phyloP scores from a whole-genome alignment of 2,113 vertebrate species.

The Ramphastos sulfuratus region DNA sequence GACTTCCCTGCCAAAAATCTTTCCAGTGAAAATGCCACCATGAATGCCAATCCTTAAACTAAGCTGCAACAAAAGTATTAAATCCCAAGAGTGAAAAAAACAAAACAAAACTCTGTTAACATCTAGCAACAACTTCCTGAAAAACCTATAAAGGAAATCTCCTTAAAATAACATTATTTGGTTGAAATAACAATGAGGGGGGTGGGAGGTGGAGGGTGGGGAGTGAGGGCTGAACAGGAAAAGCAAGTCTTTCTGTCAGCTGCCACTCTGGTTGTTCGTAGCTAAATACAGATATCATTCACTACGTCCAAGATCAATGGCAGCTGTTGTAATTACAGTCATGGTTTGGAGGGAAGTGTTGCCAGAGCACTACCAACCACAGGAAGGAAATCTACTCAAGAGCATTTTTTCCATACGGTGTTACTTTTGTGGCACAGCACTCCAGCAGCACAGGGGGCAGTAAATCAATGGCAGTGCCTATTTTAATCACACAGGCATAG shows the following conservation, averaged over 20 bases:
- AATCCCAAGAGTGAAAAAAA: background rate
- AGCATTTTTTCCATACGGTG: background rate
- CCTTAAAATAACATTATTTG: background rate
- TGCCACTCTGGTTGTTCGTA: background rate
- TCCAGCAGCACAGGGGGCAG: background rate
- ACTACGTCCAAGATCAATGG: background rate
- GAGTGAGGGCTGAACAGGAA: background rate
- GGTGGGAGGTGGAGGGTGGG: background rate
- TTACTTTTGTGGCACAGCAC: background rate
- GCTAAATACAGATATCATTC: background rate
- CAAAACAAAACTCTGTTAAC: background rate
- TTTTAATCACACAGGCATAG: background rate
- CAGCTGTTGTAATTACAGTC: background rate
- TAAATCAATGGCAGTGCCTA: background rate
- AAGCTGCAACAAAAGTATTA: background rate
- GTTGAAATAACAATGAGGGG: background rate
- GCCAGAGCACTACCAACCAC: background rate
- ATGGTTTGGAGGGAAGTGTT: conserved; percentile 13
- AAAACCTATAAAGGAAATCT: background rate
- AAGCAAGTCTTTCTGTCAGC: background rate
- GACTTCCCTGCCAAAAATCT: background rate
- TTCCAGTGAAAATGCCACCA: background rate
- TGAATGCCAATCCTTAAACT: background rate
- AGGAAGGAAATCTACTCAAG: conserved; percentile 24
- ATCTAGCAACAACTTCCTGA: background rate